A percentile compares a stretch with the other conserved stretches of the same genome.
These are phyloP conservation scores for Piprites chloris DNA, from an alignment of 2,113 vertebrate genomes.

Conservation along the genomic window DNA sequence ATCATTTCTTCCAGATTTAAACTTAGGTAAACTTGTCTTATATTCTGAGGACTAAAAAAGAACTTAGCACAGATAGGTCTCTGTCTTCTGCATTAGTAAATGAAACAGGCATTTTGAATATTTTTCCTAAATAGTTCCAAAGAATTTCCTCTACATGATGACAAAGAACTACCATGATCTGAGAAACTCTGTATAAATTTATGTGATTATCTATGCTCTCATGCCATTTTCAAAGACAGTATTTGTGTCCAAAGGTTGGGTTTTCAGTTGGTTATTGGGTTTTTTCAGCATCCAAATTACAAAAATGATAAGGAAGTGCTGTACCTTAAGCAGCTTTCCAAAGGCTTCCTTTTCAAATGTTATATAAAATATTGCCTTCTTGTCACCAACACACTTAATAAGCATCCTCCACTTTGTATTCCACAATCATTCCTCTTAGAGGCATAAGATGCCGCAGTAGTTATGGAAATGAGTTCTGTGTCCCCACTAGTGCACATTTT, in stretches of 20 bases:
- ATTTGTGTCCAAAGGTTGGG: neutral
- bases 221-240: neutral
- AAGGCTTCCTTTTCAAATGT: neutral
- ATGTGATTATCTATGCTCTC: neutral
- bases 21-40: neutral
- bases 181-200: neutral
- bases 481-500: constrained; percentile 9
- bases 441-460: neutral
- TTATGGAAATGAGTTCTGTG: constrained; percentile 52
- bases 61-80: neutral
- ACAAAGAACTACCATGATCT: neutral
- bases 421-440: neutral
- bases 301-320: neutral
- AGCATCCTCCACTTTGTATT: constrained; percentile 21
- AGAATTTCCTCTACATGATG: neutral
- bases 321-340: neutral
- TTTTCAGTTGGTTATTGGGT: neutral
- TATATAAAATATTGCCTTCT: neutral
- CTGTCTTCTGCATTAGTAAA: neutral
- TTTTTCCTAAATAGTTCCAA: neutral
- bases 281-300: neutral
- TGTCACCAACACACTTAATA: constrained; percentile 26
- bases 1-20: neutral
- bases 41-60: neutral
- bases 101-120: neutral